Evolutionary conservation across 2,888 invertebrate species (phyloP).

Genomic region (Trimorus sp.): DNA sequence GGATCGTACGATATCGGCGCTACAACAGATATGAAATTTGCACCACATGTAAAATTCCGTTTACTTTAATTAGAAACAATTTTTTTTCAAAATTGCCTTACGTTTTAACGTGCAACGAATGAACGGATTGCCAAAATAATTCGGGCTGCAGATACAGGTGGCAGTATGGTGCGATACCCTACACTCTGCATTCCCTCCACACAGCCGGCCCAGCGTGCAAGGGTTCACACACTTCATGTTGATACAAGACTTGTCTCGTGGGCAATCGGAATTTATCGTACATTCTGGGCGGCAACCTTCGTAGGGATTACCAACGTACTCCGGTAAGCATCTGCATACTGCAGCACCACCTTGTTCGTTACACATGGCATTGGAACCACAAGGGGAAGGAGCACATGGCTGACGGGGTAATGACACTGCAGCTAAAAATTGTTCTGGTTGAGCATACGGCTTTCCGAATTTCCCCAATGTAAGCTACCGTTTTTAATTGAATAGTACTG

Average conservation of each 20-base stretch:
- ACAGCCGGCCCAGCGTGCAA: slow-evolving; percentile 88
- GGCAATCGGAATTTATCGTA: slow-evolving; percentile 90
- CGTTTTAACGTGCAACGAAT: slow-evolving; percentile 86
- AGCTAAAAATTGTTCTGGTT: no score
- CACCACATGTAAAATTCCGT: no score
- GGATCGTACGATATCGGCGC: slow-evolving; percentile 69
- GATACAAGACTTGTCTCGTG: slow-evolving; percentile 88
- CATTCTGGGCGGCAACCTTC: slow-evolving; percentile 90
- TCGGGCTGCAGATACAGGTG: slow-evolving; percentile 89
- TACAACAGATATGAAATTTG: slow-evolving; percentile 19
- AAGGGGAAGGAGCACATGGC: slow-evolving; percentile 88
- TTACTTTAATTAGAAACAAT: neutral
- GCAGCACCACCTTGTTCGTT: slow-evolving; percentile 83
- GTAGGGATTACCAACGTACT: slow-evolving; percentile 87
- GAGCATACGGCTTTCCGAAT: no score
- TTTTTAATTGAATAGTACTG: neutral
- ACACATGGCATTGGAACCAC: slow-evolving; percentile 88
- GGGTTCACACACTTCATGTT: slow-evolving; percentile 93
- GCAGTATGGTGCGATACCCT: slow-evolving; percentile 91
- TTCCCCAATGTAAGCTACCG: no score
- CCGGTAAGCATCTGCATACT: slow-evolving; percentile 87
- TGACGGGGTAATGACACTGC: slow-evolving; percentile 68
- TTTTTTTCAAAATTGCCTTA: slow-evolving; percentile 76
- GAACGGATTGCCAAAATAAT: slow-evolving; percentile 91
- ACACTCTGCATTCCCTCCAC: slow-evolving; percentile 92